Base-by-base conservation (phyloP, 2,113 vertebrate genomes). In the Gymnocephalus cernua region DNA sequence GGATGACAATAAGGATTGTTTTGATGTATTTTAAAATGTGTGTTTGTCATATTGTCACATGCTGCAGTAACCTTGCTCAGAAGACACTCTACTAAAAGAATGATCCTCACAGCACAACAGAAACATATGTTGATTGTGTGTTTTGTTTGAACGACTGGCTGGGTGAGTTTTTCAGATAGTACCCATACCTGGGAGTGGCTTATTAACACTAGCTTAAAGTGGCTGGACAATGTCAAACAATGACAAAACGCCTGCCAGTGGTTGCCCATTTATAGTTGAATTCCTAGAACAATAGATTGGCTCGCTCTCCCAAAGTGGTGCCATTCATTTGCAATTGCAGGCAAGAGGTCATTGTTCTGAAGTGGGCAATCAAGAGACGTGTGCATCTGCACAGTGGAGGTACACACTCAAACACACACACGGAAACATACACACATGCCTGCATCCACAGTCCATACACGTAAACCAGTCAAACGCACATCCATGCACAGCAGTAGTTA, bases 191-290 rank as follows among this genome's bases (percentile, higher is more conserved):
- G 74, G 91, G 82, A 88, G 83, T 85, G 90, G 89, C 86, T 89
- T 81, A 89, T 92, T 92, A 88, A 76, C 91, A 88, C 84, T 27
- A 53, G 86, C 69, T 90, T 74, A 82, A 80, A 89, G 86, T 86
- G 88, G 75, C 76, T 21, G 68, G 66, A 82, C 91, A 91, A 91
- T 93, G 92, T 91, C 92, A 85, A 77, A 92, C 88, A 92, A 91
- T 89, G 86, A 88, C 92, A 92, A 84, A 41, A 86, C 15, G 63
- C 35, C 75, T 82, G 82, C 79, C 80, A 79, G 18, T 15, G 71
- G 70, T 71, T 90, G 80, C 48, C 75, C 82, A 85, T 91, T 91
- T 86, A 79, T 80, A 78, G 79, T 88, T 63, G 27, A 89, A 81
- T 90, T 88, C 81, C 83, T 78, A 13, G 44, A 72, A 93, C 89